Evolutionary conservation across 2,797 vertebrate genomes (phyloP), one percentile per base, ranked within the genome.

Genomic region (Microctenopoma stevenorrisi): DNA sequence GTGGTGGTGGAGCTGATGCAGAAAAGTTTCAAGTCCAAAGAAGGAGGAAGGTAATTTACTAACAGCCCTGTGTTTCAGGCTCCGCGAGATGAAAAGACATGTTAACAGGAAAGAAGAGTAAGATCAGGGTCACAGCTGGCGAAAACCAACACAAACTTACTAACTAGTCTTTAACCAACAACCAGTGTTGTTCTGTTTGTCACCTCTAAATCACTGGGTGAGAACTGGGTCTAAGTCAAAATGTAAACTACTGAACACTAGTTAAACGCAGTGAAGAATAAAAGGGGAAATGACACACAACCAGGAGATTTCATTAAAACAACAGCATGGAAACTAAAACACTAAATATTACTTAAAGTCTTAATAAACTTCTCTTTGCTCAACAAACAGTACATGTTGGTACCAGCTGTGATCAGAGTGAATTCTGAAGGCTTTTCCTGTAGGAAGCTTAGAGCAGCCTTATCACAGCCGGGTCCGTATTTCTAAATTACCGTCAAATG

Each of bases 401-500:
- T 40, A 35, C 10, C 6, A 3, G 46, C 52, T 60, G 26, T 35
- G 40, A 64, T 52, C n/a, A 6, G 18, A 64, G 54, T 43, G 13
- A 51, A 57, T 54, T 15, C 43, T 2, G 40, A 58, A 56, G 12
- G 7, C 26, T 8, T 53, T 18, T 6, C 2, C 14, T 38, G 15
- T n/a, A 12, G 8, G 8, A 3, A 38, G 10, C 37, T 59, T 4
- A 6, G 43, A 60, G 62, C 58, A 11, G 30, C 63, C 7, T 76
- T 48, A 71, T 64, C 52, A 48, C 42, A 38, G 43, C 33, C 18
- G 10, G 7, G 43, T 46, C 37, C 55, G 5, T 8, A 14, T 55
- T 53, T 15, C 4, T 12, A 54, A 70, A 79, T 68, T 57, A 53
- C 44, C 68, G 67, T 74, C 54, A 57, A 63, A 68, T 71, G 55